Conservation (phyloP, 1,140 invertebrate genomes). For the Heterodera carotae region DNA sequence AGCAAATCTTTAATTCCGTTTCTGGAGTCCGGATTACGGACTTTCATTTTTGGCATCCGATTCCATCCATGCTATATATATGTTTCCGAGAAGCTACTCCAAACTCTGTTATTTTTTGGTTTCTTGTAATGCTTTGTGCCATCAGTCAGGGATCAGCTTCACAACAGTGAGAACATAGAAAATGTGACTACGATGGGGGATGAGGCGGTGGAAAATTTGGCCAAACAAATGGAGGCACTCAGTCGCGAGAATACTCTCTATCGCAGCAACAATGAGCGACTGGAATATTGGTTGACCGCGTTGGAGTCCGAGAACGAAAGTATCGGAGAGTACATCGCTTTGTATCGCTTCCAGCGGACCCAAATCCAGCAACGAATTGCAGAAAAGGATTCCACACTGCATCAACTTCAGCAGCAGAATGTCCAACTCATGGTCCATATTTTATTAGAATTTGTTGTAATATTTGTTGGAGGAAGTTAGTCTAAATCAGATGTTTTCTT, state of each 20-base stretch:
- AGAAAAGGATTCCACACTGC: constrained; percentile 42
- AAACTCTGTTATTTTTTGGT: no score
- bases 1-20: no score
- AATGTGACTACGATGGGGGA: not conserved
- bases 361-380: constrained; percentile 49
- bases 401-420: constrained; percentile 26
- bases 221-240: constrained; percentile 18
- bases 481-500: no score
- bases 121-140: no score
- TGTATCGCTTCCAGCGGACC: constrained; percentile 47
- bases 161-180: not conserved
- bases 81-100: no score
- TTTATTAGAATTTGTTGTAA: no score
- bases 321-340: constrained; percentile 52
- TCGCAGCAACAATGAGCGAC: constrained; percentile 29
- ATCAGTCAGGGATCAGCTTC: not conserved
- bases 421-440: constrained; percentile 30
- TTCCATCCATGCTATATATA: no score
- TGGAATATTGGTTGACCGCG: constrained; percentile 52
- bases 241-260: constrained; percentile 28
- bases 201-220: not conserved
- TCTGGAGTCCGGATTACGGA: no score
- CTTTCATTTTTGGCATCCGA: no score
- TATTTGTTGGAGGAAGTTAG: no score
- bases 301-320: constrained; percentile 52